Base-by-base conservation (phyloP, 2,797 vertebrate genomes). In the Jordanella pulchra region DNA sequence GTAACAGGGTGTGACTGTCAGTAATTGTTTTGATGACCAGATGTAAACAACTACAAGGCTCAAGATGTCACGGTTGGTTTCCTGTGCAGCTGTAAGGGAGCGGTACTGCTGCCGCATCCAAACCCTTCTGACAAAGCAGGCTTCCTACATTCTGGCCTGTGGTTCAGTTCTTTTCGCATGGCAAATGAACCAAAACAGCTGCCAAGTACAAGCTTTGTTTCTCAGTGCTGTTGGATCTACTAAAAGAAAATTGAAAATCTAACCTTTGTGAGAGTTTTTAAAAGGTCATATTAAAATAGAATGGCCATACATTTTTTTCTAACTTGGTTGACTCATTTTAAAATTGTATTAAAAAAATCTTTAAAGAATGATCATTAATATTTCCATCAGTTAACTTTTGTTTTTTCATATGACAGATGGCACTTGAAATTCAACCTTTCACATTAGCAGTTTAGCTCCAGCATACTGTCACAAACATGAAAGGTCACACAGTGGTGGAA, bases 81-180 rank as follows among this genome's bases (percentile, higher is more conserved):
- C 86, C 88, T 91, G 86, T 86, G 84, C 84, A 87, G 86, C 88
- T 90, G 87, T 17, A 28, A 77, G 67, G 65, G 67, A 71, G 67
- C 61, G 5, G 28, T 58, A 14, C 2, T 32, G 55, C 9, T 32
- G 58, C 58, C 23, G 30, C 10, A 50, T 27, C 64, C 47, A 25
- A 65, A 48, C 44, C 27, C 18, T 28, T 54, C 39, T 54, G 32
- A 39, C 58, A 18, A 60, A 32, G 18, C 30, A 21, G 30, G 30
- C 18, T 32, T 28, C 30, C 32, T 21, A 9, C 30, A 32, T 32
- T 32, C 18, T 60, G 56, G 18, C 56, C 30, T 21, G 18, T 60
- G 30, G 13, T 58, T 58, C 27, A 60, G 58, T 35, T 9, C 4
- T n/a, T 1, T n/a, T n/a, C 32, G 39, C 32, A 3, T 61, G 58